Conservation (phyloP, 2,797 vertebrate species). For the Coluber constrictor region DNA sequence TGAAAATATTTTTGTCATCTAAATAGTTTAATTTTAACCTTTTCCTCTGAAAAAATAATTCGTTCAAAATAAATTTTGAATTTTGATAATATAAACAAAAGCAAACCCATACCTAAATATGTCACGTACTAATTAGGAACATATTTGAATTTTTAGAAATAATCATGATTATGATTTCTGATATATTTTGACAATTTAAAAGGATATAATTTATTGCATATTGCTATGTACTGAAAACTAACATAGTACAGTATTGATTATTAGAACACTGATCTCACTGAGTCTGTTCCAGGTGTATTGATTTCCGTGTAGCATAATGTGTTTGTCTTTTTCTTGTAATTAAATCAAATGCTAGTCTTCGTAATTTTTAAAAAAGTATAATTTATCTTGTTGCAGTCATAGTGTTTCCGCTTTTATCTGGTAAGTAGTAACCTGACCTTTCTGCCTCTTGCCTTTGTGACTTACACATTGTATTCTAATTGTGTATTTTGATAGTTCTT, state of each 20-base stretch:
- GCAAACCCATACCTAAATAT: neutral
- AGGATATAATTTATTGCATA: neutral
- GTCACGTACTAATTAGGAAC: neutral
- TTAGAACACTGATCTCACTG: neutral
- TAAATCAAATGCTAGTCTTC: conserved; percentile 26
- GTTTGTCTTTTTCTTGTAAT: neutral
- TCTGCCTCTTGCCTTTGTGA: conserved; percentile 65
- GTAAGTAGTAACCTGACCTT: conserved; percentile 74
- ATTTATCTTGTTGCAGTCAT: conserved; percentile 59
- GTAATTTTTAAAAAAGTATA: conserved; percentile 61
- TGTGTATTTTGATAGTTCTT: conserved; percentile 70
- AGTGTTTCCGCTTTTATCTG: conserved; percentile 64
- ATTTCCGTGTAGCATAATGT: neutral
- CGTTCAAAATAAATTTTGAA: neutral
- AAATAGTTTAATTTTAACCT: neutral
- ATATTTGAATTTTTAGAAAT: neutral
- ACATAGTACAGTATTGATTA: neutral
- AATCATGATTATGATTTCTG: neutral
- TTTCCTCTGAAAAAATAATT: neutral
- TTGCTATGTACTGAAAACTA: neutral
- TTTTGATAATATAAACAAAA: conserved; percentile 2
- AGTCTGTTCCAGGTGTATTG: neutral
- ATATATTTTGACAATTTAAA: neutral
- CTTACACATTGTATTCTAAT: conserved; percentile 68
- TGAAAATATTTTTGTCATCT: neutral